phyloP scores from a whole-genome alignment of 1,140 invertebrate species.

The Vanessa tameamea region DNA sequence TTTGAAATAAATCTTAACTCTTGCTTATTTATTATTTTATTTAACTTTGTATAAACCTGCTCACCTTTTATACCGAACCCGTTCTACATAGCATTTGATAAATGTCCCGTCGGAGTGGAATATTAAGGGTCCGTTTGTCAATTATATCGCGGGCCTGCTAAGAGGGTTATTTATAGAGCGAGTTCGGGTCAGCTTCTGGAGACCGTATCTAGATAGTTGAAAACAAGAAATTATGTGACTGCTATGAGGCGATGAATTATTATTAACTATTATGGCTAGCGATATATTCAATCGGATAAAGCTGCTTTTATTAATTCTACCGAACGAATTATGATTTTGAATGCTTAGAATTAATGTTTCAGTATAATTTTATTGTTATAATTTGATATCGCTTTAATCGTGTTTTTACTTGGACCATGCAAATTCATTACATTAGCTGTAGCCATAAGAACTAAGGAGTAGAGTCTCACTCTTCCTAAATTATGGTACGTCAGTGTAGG shows the following conservation, averaged over 20 bases:
- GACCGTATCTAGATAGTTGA: constrained; percentile 44
- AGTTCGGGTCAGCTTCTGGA: constrained; percentile 44
- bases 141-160: constrained; percentile 68
- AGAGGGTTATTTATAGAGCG: constrained; percentile 72
- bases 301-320: neutral
- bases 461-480: constrained; percentile 13
- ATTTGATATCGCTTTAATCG: neutral
- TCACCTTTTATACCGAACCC: constrained; percentile 62
- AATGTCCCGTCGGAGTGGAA: constrained; percentile 65
- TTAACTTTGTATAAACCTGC: constrained; percentile 76
- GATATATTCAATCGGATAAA: constrained; percentile 9
- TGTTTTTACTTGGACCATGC: neutral
- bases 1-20: constrained; percentile 77
- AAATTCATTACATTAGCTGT: neutral
- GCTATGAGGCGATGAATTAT: constrained; percentile 28
- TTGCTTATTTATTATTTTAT: constrained; percentile 79
- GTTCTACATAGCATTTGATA: constrained; percentile 70
- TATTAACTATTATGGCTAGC: constrained; percentile 13
- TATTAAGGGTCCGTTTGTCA: constrained; percentile 70
- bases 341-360: too few species aligned
- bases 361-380: neutral
- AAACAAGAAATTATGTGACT: constrained; percentile 32
- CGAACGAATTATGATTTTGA: too few species aligned
- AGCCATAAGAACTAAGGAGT: neutral
- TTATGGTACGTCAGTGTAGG: constrained; percentile 21